Percentiles rank a stretch among this genome's conserved stretches.
phyloP scores from a whole-genome alignment of 2,113 vertebrate genomes.

The Helogale parvula region DNA sequence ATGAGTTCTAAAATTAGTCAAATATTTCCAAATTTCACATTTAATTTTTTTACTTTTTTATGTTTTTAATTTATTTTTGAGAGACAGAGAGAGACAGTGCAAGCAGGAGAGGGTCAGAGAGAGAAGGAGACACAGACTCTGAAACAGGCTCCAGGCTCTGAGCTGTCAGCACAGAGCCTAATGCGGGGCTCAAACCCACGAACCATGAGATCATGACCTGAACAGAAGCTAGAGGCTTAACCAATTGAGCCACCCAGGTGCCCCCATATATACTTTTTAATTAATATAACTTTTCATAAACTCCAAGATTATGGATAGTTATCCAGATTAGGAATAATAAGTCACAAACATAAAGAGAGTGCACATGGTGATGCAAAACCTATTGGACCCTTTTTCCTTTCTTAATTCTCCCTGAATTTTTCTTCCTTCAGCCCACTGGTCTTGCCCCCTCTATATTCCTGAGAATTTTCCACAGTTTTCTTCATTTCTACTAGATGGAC shows the following conservation, averaged over 20 bases:
- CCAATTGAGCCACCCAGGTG: too few species aligned
- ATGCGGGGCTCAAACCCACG: too few species aligned
- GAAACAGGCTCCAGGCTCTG: too few species aligned
- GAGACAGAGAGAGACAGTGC: too few species aligned
- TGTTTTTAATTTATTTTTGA: too few species aligned
- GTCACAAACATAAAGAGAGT: background rate
- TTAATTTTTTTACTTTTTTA: background rate
- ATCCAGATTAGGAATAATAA: background rate
- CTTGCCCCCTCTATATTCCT: accelerated
- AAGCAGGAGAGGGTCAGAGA: too few species aligned
- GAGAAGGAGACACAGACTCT: too few species aligned
- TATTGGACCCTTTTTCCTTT: background rate
- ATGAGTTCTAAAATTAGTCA: background rate
- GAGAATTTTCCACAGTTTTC: background rate
- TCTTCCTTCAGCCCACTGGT: background rate
- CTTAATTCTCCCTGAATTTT: background rate
- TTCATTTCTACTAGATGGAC: background rate
- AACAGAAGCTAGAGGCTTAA: too few species aligned
- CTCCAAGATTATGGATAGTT: background rate
- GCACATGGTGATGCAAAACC: background rate
- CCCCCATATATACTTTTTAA: too few species aligned
- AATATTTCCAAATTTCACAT: background rate
- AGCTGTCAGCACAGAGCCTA: too few species aligned
- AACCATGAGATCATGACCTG: too few species aligned
- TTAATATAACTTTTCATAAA: background rate